These are phyloP conservation scores for Psix sp. DNA, from an alignment of 1,140 invertebrate species.

Conservation along the genomic window DNA sequence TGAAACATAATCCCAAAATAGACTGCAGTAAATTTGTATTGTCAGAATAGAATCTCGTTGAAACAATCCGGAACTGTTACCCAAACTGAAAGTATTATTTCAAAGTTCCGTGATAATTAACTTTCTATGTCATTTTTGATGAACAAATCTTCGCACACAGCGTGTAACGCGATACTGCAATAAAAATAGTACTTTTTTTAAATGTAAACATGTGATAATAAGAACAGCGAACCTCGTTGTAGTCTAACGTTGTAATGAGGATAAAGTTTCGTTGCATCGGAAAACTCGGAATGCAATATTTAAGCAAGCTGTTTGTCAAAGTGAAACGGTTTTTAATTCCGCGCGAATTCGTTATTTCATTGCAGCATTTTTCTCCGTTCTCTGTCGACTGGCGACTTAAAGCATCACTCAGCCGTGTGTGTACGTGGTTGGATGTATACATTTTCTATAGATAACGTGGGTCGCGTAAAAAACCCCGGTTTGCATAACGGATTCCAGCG, in stretches of 20 bases:
- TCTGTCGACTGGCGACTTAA: constrained; percentile 23
- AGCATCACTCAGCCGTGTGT: constrained; percentile 9
- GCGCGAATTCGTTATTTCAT: constrained; percentile 35
- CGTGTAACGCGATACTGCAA: constrained; percentile 8
- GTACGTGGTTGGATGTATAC: constrained; percentile 31
- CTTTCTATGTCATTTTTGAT: background rate
- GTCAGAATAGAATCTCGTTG: constrained; percentile 30
- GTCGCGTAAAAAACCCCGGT: constrained; percentile 28
- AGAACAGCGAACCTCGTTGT: constrained; percentile 19
- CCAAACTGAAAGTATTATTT: constrained; percentile 20
- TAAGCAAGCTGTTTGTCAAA: constrained; percentile 19
- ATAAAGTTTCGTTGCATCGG: constrained; percentile 12
- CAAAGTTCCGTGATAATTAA: constrained; percentile 26
- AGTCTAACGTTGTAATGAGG: background rate
- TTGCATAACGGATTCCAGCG: constrained; percentile 33
- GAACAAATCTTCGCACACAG: constrained; percentile 2
- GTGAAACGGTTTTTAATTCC: constrained; percentile 37
- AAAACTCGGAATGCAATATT: constrained; percentile 25
- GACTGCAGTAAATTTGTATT: constrained; percentile 25
- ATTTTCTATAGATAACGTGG: constrained; percentile 47
- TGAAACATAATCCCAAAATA: constrained; percentile 43
- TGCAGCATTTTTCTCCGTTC: constrained; percentile 18
- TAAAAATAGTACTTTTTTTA: constrained; percentile 1
- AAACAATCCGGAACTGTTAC: constrained; percentile 27
- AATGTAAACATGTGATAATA: constrained; percentile 23